Percentiles rank a stretch among this genome's conserved stretches.
Conservation (phyloP, 2,888 invertebrate species). For the Dexiosoma caninum region DNA sequence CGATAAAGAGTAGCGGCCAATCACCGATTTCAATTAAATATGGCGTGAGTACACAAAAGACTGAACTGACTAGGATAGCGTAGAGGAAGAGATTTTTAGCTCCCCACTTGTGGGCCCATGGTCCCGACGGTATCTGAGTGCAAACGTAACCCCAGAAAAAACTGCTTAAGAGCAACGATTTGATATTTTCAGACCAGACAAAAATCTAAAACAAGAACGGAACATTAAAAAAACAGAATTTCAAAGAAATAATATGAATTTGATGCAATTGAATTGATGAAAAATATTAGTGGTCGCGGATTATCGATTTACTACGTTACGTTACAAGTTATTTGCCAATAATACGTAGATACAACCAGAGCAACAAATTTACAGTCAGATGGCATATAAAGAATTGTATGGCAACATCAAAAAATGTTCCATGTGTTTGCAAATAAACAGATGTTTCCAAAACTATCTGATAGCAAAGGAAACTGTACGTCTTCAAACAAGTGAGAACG, state of each 20-base stretch:
- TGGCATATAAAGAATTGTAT: too few relatives aligned
- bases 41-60: constrained; percentile 84
- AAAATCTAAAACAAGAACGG: constrained; percentile 79
- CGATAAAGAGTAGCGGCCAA: constrained; percentile 80
- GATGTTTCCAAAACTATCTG: too few relatives aligned
- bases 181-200: constrained; percentile 80
- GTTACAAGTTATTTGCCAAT: too few relatives aligned
- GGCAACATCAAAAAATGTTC: too few relatives aligned
- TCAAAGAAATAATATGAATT: too few relatives aligned
- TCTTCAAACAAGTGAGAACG: too few relatives aligned
- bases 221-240: too few relatives aligned
- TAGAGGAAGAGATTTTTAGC: constrained; percentile 81
- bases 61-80: constrained; percentile 81
- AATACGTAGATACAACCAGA: too few relatives aligned
- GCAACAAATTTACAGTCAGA: too few relatives aligned
- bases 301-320: not conserved
- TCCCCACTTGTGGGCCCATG: constrained; percentile 84
- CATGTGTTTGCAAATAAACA: too few relatives aligned
- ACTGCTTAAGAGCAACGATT: constrained; percentile 81
- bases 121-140: constrained; percentile 82
- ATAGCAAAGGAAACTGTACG: too few relatives aligned
- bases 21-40: constrained; percentile 82
- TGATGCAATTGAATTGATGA: too few relatives aligned
- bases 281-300: not conserved
- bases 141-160: constrained; percentile 85